A percentile compares a stretch with the other conserved stretches of the same genome.
Evolutionary conservation across 2,888 invertebrate genomes (phyloP).

Genomic region (Drosophila barbarae): DNA sequence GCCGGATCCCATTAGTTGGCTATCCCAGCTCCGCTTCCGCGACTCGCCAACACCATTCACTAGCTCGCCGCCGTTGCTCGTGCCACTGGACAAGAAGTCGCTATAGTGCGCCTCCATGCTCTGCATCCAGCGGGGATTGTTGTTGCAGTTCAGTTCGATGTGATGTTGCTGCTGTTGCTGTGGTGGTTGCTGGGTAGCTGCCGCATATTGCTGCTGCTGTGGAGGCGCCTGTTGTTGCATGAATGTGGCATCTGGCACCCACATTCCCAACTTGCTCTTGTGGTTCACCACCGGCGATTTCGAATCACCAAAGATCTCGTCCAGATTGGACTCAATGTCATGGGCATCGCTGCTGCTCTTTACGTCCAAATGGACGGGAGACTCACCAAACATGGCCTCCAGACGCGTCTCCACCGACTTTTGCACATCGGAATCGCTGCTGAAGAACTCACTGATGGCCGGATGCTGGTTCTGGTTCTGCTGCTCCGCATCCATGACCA

Average conservation of each 20-base stretch:
- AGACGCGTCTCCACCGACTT: constrained; percentile 79
- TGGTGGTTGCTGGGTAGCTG: constrained; percentile 35
- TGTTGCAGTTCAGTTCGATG: constrained; percentile 74
- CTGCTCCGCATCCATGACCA: constrained; percentile 57
- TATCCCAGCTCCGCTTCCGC: constrained; percentile 77
- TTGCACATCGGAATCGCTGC: constrained; percentile 75
- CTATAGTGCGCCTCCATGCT: constrained; percentile 78
- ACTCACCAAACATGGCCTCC: constrained; percentile 80
- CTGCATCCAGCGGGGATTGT: constrained; percentile 78
- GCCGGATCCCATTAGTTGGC: constrained; percentile 66
- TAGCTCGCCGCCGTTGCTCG: constrained; percentile 59
- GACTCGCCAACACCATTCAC: constrained; percentile 58
- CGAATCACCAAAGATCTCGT: constrained; percentile 78
- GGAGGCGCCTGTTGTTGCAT: constrained; percentile 36
- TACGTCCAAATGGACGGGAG: constrained; percentile 76
- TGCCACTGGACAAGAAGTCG: constrained; percentile 70
- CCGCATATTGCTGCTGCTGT: constrained; percentile 40
- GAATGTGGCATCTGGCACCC: constrained; percentile 62
- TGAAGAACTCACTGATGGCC: constrained; percentile 77
- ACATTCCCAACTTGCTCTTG: constrained; percentile 63
- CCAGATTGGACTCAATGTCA: constrained; percentile 78
- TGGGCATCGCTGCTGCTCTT: constrained; percentile 66
- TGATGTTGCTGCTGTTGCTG: constrained; percentile 72
- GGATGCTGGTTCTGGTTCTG: constrained; percentile 70
- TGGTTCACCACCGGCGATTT: constrained; percentile 63